A percentile compares a stretch with the other conserved stretches of the same genome.
These are phyloP conservation scores for Notodonta ziczac DNA, from an alignment of 2,888 invertebrate species.

Conservation along the genomic window DNA sequence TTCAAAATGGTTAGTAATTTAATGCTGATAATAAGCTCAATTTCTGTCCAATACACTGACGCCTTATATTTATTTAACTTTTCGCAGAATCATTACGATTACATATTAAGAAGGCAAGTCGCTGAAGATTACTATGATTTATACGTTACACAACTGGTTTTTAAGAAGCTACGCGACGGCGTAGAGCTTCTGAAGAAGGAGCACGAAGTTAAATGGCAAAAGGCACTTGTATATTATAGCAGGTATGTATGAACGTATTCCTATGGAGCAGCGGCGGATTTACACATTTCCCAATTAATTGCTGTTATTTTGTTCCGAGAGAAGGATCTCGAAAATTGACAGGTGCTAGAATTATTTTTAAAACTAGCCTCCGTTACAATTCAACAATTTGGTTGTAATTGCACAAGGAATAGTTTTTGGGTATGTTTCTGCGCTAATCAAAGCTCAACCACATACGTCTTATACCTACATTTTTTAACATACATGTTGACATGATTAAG, in stretches of 20 bases:
- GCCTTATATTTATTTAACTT: neutral
- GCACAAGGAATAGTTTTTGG: no score
- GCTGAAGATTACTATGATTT: conserved; percentile 90
- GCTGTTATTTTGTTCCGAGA: no score
- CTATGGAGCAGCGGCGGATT: no score
- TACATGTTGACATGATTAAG: no score
- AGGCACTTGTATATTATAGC: conserved; percentile 74
- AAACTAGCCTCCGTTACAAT: no score
- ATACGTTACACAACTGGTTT: conserved; percentile 80
- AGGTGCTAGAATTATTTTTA: no score
- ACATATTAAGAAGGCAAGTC: conserved; percentile 85
- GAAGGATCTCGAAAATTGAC: no score
- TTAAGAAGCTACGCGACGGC: conserved; percentile 78
- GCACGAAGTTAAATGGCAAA: conserved; percentile 73
- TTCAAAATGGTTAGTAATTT: conserved; percentile 75
- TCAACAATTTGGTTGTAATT: no score
- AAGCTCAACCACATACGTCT: no score
- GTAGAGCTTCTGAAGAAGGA: conserved; percentile 72
- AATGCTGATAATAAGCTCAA: conserved; percentile 6
- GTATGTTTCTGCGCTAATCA: no score
- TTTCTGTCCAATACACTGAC: neutral
- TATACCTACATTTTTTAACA: no score
- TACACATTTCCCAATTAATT: no score
- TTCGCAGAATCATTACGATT: conserved; percentile 73
- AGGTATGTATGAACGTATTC: conserved; percentile 65